Evolutionary conservation across 2,797 vertebrate species (phyloP), one percentile per base, ranked within the genome.

Genomic region (Dipus sagitta): DNA sequence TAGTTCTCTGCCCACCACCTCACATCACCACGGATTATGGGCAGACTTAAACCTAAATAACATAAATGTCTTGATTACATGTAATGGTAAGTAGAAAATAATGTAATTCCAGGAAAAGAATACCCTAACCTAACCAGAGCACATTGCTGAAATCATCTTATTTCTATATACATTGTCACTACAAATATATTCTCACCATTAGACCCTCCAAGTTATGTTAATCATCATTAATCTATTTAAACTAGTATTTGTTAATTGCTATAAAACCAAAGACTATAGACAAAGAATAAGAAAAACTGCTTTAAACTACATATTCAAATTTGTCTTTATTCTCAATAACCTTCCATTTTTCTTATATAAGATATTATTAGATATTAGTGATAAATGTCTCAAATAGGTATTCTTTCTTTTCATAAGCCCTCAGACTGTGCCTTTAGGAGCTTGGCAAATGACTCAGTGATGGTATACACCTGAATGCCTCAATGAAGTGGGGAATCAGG

Each of bases 51-150:
- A 23, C 23, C 8, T 90, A 34, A 54, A 28, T 54, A 72, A 68
- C 2, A n/a, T 81, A 85, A 84, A 30, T 81, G 64, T 76, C 34
- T 83, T 76, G 70, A 84, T 79, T 93, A 52, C 23, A 13, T 68
- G 42, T 14, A 80, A 85, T 70, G 90, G 52, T 21, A 79, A 86
- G 60, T 32, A 76, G 82, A 90, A 92, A 77, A 87, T 85, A 71
- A 71, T 58, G 26, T 54, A 54, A 76, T 76, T 34, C 6, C 79
- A 71, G 47, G 87, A 62, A 93, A 72, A 52, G 1, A 54, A 32
- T 38, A 76, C 2, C 20, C 0, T 34, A 34, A 38, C 75, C n/a
- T 32, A 71, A 76, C 17, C 4, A n/a, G 34, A 23, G 1, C 15
- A 84, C 21, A 6, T 52, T 76, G 54, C 30, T 65, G 62, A 30